Evolutionary conservation across 2,888 invertebrate species (phyloP), one percentile per base, ranked within the genome.

Genomic region (Drosophila infuscata): DNA sequence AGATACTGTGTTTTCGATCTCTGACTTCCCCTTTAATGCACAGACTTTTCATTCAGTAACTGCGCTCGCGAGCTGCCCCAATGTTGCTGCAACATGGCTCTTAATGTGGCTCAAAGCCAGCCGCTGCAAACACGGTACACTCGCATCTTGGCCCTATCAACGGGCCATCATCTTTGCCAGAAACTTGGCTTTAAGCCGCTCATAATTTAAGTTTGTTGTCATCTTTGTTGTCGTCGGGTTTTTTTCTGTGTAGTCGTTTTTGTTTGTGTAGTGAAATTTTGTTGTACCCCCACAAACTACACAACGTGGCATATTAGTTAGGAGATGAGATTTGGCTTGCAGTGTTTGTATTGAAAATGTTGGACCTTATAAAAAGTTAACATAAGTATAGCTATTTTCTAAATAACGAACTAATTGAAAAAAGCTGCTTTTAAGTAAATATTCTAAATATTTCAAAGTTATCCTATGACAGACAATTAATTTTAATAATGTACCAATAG

Each of bases 131-230:
- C 38, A 2, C 46, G 30, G 12, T 38, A 38, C 11, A 8, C n/a
- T 56, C 56, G 81, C 74, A 59, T 43, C 63, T 51, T 56, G 36
- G 25, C 35, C 57, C 30, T 68, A 68, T 41, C 51, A 87, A 84
- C 83, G 83, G 75, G 72, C 73, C 69, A 76, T 78, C 84, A 90
- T 82, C 89, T 89, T 89, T 76, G 76, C 71, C 81, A 81, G 90
- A 88, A 88, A 83, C 76, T 74, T 79, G 76, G 74, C 76, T 82
- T 80, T 70, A 81, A 74, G 81, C 79, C 71, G 75, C 57, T 84
- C 88, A 86, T 89, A 86, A 84, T 81, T 89, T 88, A 88, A 63
- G 75, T 79, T 84, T 77, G 74, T 81, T 87, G 84, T 85, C 83
- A 83, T 70, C 83, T 63, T 57, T 64, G 71, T 83, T 86, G 83